phyloP scores from a whole-genome alignment of 2,113 vertebrate genomes.

The Blennius ocellaris region DNA sequence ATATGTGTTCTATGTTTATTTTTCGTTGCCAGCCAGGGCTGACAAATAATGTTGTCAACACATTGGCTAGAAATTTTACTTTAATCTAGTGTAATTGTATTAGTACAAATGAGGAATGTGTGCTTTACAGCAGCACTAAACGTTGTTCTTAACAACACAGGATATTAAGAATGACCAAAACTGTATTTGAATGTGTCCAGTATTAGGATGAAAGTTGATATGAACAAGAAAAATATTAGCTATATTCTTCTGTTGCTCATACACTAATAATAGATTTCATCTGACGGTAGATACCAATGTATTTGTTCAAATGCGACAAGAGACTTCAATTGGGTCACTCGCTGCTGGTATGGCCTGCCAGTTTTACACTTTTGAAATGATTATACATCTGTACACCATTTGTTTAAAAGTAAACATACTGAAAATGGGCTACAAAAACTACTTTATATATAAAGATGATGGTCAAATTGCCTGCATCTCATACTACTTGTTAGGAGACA shows the following conservation, averaged over 20 bases:
- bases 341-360: conserved; percentile 21
- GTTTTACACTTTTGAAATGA: conserved; percentile 26
- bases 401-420: conserved; percentile 16
- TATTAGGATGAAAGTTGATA: background rate
- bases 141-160: background rate
- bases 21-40: no score
- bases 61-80: background rate
- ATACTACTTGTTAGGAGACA: conserved; percentile 23
- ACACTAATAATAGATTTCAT: conserved; percentile 37
- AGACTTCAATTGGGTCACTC: conserved; percentile 17
- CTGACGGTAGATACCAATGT: background rate
- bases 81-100: background rate
- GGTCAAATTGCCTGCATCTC: conserved; percentile 38
- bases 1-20: no score
- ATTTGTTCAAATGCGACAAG: conserved; percentile 4
- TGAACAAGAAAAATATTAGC: conserved; percentile 4
- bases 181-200: conserved; percentile 5
- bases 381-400: conserved; percentile 28
- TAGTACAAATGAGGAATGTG: background rate
- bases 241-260: conserved; percentile 25
- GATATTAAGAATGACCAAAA: background rate
- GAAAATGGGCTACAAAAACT: conserved; percentile 26
- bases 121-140: background rate
- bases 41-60: background rate
- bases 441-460: conserved; percentile 10